Evolutionary conservation across 1,140 invertebrate genomes (phyloP), one percentile per base, ranked within the genome.

Genomic region (Hestina assimilis): DNA sequence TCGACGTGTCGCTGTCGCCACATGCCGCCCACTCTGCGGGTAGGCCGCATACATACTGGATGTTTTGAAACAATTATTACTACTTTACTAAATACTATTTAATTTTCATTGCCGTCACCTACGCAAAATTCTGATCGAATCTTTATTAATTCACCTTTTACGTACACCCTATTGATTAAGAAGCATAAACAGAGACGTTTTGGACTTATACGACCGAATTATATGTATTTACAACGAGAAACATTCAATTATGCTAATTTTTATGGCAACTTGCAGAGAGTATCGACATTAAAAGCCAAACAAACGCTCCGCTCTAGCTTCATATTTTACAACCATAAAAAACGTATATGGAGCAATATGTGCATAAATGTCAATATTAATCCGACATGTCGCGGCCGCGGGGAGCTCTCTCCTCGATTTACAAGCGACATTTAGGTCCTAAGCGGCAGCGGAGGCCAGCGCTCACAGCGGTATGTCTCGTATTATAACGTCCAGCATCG

Each of bases 341-440:
- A 86, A 75, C 83, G 57, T 85, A 86, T 84, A 88, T 86, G 82
- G 85, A 86, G 83, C 82, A 88, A 84, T 83, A 83, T 88, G 82
- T 85, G 79, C 79, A 84, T 86, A 86, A 88, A 86, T 81, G 85
- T 81, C 76, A 83, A 85, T 87, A 80, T 85, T 87, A 73, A 80
- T 76, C 65, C 69, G 50, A 26, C 45, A 43, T 52, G 58, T 21
- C 54, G 50, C 58, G 54, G 53, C 65, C 59, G 59, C 51, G 55
- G 58, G 66, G 66, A 70, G 68, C 59, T 47, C 33, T 15, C 46
- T 42, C 26, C 43, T 62, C 68, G 74, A 78, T 83, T 80, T 83
- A 81, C 76, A 77, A 73, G 63, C 57, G 56, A 60, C 72, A 68
- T 73, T 79, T 72, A 63, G 68, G 63, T 72, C 59, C 69, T 71